Evolutionary conservation across 2,888 invertebrate genomes (phyloP).

Genomic region (Lochmaea capreae): DNA sequence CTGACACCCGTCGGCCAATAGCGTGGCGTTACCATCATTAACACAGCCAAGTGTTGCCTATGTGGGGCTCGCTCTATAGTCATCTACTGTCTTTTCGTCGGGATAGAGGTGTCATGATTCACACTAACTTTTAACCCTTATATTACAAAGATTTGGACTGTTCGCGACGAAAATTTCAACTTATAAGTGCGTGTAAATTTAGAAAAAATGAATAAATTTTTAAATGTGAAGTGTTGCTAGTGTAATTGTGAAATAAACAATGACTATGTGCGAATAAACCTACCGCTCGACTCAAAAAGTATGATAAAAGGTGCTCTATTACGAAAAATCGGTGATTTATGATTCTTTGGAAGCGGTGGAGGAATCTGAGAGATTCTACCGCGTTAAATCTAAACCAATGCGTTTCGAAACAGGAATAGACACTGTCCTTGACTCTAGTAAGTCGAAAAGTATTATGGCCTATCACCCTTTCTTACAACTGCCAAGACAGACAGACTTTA

Average conservation of each 20-base stretch:
- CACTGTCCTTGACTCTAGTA: constrained; percentile 62
- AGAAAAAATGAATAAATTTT: constrained; percentile 10
- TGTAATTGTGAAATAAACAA: constrained; percentile 27
- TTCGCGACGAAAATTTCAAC: constrained; percentile 31
- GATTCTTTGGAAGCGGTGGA: constrained; percentile 55
- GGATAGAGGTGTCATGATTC: constrained; percentile 64
- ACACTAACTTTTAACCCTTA: constrained; percentile 54
- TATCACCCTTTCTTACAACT: constrained; percentile 90
- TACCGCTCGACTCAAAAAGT: not conserved
- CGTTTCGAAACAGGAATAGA: constrained; percentile 70
- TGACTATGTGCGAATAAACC: constrained; percentile 20
- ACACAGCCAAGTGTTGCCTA: constrained; percentile 63
- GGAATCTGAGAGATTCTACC: constrained; percentile 56
- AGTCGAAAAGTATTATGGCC: constrained; percentile 75
- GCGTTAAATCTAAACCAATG: constrained; percentile 57
- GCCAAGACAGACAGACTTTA: constrained; percentile 92
- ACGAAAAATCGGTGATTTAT: constrained; percentile 26
- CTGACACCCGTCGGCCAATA: constrained; percentile 63
- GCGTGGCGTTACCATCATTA: constrained; percentile 65
- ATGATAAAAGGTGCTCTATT: constrained; percentile 8
- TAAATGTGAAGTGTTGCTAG: constrained; percentile 21
- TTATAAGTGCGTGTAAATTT: constrained; percentile 29
- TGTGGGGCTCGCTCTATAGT: constrained; percentile 64
- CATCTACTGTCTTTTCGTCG: constrained; percentile 63
- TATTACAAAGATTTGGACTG: constrained; percentile 33